Evolutionary conservation across 2,888 invertebrate genomes (phyloP).

Genomic region (Rhingia rostrata): DNA sequence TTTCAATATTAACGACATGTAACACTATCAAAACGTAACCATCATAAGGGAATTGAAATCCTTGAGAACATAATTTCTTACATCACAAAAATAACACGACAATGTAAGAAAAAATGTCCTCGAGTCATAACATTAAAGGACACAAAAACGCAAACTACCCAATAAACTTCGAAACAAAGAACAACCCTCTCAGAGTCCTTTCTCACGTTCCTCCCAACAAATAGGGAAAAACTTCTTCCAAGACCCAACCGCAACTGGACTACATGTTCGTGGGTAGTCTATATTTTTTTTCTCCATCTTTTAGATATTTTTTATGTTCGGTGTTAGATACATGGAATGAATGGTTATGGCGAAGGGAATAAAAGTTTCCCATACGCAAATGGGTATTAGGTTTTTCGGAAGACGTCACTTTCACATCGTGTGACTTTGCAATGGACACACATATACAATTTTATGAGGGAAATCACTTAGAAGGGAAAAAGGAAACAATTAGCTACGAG

Average conservation of each 20-base stretch:
- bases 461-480: not conserved
- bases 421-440: conserved; percentile 47
- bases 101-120: not conserved
- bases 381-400: not conserved
- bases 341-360: conserved; percentile 5
- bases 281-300: conserved; percentile 17
- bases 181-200: conserved; percentile 23
- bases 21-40: conserved; percentile 37
- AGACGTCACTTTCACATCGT: conserved; percentile 28
- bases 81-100: not conserved
- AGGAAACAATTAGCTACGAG: conserved; percentile 48
- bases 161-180: conserved; percentile 44
- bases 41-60: conserved; percentile 12
- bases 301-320: not conserved
- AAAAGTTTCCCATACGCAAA: conserved; percentile 40
- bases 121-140: conserved; percentile 14
- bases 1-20: conserved; percentile 42
- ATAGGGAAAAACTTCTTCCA: not conserved
- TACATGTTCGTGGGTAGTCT: not conserved
- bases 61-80: conserved; percentile 38
- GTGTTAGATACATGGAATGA: conserved; percentile 23
- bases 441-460: not conserved
- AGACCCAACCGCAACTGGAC: conserved; percentile 6
- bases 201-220: not conserved
- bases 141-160: not conserved